Evolutionary conservation across 2,797 vertebrate genomes (phyloP).

Genomic region (Phalanger gymnotis): DNA sequence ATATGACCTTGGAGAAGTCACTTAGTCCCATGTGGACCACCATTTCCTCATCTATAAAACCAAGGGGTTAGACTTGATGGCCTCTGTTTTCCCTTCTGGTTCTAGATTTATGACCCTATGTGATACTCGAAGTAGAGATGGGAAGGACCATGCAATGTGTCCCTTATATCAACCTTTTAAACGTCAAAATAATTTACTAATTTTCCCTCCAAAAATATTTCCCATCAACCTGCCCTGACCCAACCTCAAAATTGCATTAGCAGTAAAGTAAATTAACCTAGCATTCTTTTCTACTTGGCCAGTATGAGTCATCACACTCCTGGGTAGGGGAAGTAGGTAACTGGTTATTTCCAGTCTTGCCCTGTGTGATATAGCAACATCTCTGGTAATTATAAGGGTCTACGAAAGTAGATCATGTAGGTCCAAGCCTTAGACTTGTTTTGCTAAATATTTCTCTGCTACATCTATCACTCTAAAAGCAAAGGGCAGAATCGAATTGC

Average conservation of each 20-base stretch:
- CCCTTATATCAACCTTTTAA: conserved; percentile 28
- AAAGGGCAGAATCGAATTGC: conserved; percentile 28
- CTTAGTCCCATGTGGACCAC: too few relatives aligned
- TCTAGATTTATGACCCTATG: too few relatives aligned
- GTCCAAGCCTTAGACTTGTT: not conserved
- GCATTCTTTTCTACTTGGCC: not conserved
- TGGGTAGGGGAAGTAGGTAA: not conserved
- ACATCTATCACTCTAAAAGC: conserved; percentile 23
- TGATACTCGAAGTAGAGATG: conserved; percentile 11
- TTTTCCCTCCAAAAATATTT: conserved; percentile 13
- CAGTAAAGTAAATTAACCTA: not conserved
- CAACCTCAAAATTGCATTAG: conserved; percentile 21
- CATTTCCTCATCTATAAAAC: not conserved
- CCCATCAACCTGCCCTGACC: not conserved
- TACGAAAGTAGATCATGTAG: not conserved
- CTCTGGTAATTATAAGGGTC: not conserved
- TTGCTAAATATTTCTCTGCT: conserved; percentile 16
- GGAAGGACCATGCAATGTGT: conserved; percentile 14
- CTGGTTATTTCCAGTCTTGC: conserved; percentile 30
- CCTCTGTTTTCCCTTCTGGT: not conserved
- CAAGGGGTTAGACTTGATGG: not conserved
- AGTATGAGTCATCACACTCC: not conserved
- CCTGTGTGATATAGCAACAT: not conserved
- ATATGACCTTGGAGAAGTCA: too few relatives aligned
- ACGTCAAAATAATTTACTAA: conserved; percentile 45